Conservation (phyloP, 2,888 invertebrate species). For the Bombylius discolor region DNA sequence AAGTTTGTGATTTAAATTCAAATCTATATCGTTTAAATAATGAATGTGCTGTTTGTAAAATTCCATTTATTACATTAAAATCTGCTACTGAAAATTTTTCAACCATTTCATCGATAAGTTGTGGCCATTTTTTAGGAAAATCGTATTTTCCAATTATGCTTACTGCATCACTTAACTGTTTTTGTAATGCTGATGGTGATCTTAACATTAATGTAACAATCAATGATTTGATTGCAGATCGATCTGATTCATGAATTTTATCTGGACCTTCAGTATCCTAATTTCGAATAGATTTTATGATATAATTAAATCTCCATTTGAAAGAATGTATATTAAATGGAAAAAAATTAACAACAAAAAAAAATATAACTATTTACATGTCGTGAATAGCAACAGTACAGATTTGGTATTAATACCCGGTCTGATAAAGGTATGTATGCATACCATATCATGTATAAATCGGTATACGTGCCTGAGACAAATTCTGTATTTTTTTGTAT, state of each 20-base stretch:
- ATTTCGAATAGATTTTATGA: too few species aligned
- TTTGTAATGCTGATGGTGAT: slow-evolving; percentile 79
- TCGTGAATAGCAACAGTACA: too few species aligned
- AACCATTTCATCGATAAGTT: slow-evolving; percentile 85
- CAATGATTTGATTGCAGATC: slow-evolving; percentile 65
- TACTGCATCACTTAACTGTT: slow-evolving; percentile 90
- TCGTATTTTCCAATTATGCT: slow-evolving; percentile 93
- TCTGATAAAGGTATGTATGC: too few species aligned
- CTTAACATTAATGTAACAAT: slow-evolving; percentile 89
- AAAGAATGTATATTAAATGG: too few species aligned
- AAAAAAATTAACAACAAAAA: too few species aligned
- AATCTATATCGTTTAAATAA: slow-evolving; percentile 91
- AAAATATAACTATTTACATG: too few species aligned
- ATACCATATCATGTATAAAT: too few species aligned
- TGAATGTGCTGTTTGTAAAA: slow-evolving; percentile 89
- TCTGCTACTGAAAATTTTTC: slow-evolving; percentile 82
- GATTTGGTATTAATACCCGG: too few species aligned
- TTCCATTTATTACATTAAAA: slow-evolving; percentile 88
- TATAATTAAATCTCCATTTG: too few species aligned
- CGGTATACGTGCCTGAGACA: too few species aligned
- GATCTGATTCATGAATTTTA: slow-evolving; percentile 66
- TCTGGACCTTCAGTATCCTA: slow-evolving; percentile 59
- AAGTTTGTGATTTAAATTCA: slow-evolving; percentile 85
- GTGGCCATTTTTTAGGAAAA: slow-evolving; percentile 95
- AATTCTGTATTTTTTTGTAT: too few species aligned